phyloP scores from a whole-genome alignment of 2,113 vertebrate genomes.

The Cepphus grylle region DNA sequence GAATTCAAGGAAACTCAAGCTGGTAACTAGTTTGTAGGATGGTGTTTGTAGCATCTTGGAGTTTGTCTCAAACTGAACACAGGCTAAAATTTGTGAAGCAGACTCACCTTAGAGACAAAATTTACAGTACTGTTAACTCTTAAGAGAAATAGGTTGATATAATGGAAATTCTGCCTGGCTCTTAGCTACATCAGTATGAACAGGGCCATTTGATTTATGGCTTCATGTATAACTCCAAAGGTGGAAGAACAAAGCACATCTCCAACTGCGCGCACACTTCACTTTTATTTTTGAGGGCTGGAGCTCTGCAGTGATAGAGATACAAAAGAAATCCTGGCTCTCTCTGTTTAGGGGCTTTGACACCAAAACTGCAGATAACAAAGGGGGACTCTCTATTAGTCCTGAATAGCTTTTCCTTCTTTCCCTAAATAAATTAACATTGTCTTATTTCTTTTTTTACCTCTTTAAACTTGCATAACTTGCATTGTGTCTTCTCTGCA shows the following conservation, averaged over 20 bases:
- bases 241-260: not conserved
- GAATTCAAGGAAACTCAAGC: not conserved
- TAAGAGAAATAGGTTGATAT: not conserved
- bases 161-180: not conserved
- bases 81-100: not conserved
- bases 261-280: not conserved
- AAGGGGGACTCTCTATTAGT: not conserved
- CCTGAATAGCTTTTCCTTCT: not conserved
- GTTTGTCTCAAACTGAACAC: not conserved
- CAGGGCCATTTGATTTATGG: not conserved
- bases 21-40: not conserved
- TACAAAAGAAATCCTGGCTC: not conserved
- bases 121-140: not conserved
- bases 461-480: not conserved
- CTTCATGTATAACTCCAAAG: not conserved
- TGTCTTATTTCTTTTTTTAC: not conserved
- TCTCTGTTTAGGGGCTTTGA: not conserved
- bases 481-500: not conserved
- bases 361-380: not conserved
- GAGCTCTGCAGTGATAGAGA: not conserved
- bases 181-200: not conserved
- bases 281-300: not conserved
- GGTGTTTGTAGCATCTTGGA: not conserved
- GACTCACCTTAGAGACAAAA: not conserved
- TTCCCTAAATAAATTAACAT: not conserved